Conservation (phyloP, 2,113 vertebrate genomes). For the Furnarius figulus region DNA sequence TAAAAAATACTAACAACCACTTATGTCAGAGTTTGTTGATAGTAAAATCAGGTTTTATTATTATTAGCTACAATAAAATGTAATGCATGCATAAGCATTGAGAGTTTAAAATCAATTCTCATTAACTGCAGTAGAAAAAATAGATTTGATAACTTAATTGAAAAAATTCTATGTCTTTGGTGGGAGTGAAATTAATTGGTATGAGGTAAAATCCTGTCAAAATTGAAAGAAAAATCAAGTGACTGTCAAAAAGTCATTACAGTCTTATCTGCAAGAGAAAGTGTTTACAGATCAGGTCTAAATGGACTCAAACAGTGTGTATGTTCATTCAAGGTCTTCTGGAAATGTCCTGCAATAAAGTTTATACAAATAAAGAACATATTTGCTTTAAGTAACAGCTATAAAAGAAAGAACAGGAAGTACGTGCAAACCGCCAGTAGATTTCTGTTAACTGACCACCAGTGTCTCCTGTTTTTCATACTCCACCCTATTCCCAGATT, state of each 20-base stretch:
- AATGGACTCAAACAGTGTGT: constrained; percentile 17
- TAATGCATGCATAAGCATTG: background rate
- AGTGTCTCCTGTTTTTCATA: background rate
- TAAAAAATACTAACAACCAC: background rate
- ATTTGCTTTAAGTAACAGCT: constrained; percentile 46
- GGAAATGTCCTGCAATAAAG: constrained; percentile 28
- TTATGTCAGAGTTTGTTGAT: background rate
- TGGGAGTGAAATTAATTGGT: background rate
- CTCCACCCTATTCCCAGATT: background rate
- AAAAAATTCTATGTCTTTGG: background rate
- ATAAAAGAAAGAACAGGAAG: constrained; percentile 8
- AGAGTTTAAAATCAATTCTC: constrained; percentile 6
- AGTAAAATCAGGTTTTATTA: background rate
- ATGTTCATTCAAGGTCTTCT: constrained; percentile 41
- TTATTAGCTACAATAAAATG: background rate
- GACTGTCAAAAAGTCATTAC: background rate
- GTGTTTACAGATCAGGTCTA: constrained; percentile 42
- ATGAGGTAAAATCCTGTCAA: constrained; percentile 2
- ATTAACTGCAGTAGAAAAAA: background rate
- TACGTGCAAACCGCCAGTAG: background rate
- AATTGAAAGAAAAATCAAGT: background rate
- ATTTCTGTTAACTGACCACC: background rate
- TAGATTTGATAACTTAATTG: background rate
- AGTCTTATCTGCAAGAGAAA: constrained; percentile 16
- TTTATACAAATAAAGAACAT: constrained; percentile 15